A percentile compares a stretch with the other conserved stretches of the same genome.
phyloP scores from a whole-genome alignment of 2,797 vertebrate genomes.

The Notolabrus celidotus region DNA sequence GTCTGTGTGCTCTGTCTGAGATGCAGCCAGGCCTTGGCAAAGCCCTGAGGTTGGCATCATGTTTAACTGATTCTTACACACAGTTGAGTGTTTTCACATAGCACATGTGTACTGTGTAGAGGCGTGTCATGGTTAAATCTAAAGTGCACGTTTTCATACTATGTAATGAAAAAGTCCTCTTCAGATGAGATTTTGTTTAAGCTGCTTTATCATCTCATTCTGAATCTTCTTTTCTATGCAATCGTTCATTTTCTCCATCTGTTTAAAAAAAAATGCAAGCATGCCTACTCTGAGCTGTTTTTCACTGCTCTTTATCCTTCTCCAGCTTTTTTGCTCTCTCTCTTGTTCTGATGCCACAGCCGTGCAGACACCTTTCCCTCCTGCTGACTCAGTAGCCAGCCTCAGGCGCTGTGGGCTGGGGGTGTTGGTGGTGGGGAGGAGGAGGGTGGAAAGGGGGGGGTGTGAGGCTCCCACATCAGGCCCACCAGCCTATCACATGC shows the following conservation, averaged over 20 bases:
- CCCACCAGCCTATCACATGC: constrained; percentile 82
- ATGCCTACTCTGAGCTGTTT: constrained; percentile 51
- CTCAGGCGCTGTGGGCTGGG: constrained; percentile 82
- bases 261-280: constrained; percentile 56
- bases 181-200: constrained; percentile 44
- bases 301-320: constrained; percentile 63
- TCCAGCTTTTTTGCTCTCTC: constrained; percentile 67
- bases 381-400: constrained; percentile 87
- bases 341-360: constrained; percentile 81
- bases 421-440: constrained; percentile 73
- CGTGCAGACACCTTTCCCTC: constrained; percentile 87
- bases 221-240: constrained; percentile 27
- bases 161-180: constrained; percentile 4
- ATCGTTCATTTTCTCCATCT: constrained; percentile 41
- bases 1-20: constrained; percentile 82
- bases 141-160: not conserved
- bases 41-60: constrained; percentile 48
- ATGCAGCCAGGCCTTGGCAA: constrained; percentile 69
- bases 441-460: constrained; percentile 21
- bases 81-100: constrained; percentile 26
- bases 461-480: constrained; percentile 81
- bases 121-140: constrained; percentile 2
- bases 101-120: not conserved
- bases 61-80: constrained; percentile 30
- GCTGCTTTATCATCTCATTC: constrained; percentile 52